Base-by-base conservation (phyloP, 2,113 vertebrate species). In the Polypterus bichir region DNA sequence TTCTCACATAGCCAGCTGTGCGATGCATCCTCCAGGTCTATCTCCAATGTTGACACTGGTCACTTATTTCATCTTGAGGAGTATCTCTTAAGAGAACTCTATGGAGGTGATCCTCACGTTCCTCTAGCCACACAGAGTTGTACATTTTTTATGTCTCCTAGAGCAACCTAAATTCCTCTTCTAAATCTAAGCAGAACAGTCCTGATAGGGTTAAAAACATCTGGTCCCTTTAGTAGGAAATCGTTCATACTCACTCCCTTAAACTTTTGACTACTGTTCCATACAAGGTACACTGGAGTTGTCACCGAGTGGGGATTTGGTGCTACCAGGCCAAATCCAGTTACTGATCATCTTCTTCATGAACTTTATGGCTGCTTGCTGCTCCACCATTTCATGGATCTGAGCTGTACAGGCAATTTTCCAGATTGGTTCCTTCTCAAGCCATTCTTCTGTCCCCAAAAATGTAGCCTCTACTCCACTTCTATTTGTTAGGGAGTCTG, bases 221-320 rank as follows among this genome's bases (percentile, higher is more conserved):
- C n/a, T n/a, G n/a, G n/a, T n/a, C n/a, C 63, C 44, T 64, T 64
- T 10, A 54, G 63, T 9, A 60, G 44, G 44, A 65, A 49, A 9
- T 60, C 48, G 47, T 65, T 60, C 48, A 65, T 44, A 46, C 63
- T 65, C 48, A 65, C 10, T n/a, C 63, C 63, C 49, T 46, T 60
- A 4, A 59, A 65, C 49, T 65, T 59, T 51, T 65, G 63, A 52
- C 63, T 65, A 52, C 63, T 64, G 27, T 64, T 59, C 63, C 63
- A 64, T 11, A 64, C 63, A 44, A 64, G 54, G n/a, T 58, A 59
- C 57, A 64, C 63, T 51, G 63, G 63, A 44, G 57, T 64, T 3
- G 63, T 44, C 49, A 44, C 47, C 10, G 63, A 64, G 46, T 64
- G 63, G 10, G 63, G 63, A 49, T 64, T 64, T 2, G 63, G 63